Evolutionary conservation across 2,888 invertebrate genomes (phyloP), one percentile per base, ranked within the genome.

Genomic region (Geophilus truncorum): DNA sequence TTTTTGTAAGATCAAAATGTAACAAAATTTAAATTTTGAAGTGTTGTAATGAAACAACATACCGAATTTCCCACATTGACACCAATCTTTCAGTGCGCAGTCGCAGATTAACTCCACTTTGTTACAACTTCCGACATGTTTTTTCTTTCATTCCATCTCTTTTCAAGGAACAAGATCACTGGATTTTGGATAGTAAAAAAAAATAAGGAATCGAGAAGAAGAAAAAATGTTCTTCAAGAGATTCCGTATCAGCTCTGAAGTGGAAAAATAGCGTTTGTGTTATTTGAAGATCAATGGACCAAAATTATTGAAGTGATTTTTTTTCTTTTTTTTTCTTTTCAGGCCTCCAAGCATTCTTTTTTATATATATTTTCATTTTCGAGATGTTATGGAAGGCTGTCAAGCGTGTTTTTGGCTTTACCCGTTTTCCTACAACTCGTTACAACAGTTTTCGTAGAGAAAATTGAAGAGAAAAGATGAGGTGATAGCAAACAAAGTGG

Each of bases 191-290:
- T 23, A 10, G 21, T 3, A 18, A 57, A 10, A 57, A 57, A 23
- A 57, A 57, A 57, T 25, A 62, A 62, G 6, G 23, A 62, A 62
- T 62, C 23, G 62, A 62, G 23, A 21, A 25, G 25, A n/a, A n/a
- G 25, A 62, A 62, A 62, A 23, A 62, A 62, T 62, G 62, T 62
- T 62, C 23, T 62, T 62, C 62, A 5, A 62, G 62, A 23, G 23
- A 62, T 62, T 62, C 62, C 62, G 23, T 62, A 62, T 62, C 62
- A 15, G 21, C 62, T 62, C 23, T 62, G 62, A 62, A 62, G 62
- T 62, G 62, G 62, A 62, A 62, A 62, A 62, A 62, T 62, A 62
- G 62, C 62, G 62, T 62, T 62, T 62, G 62, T 62, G 62, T 62
- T 62, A 62, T 62, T 62, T 62, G 62, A 62, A 62, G 62, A 62